Base-by-base conservation (phyloP, 2,797 vertebrate species). In the Falco peregrinus region DNA sequence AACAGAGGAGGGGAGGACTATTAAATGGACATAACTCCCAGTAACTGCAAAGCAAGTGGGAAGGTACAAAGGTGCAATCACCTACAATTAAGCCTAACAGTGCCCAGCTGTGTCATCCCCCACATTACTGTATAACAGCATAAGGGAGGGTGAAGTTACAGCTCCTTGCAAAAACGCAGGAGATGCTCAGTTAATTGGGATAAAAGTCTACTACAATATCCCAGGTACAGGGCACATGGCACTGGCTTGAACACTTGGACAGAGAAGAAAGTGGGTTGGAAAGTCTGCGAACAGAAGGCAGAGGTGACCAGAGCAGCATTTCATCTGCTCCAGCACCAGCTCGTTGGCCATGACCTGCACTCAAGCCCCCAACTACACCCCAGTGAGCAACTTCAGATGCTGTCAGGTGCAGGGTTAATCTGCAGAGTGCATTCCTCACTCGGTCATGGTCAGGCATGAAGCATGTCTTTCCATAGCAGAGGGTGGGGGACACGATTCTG, bases 331-430 rank as follows among this genome's bases (percentile, higher is more conserved):
- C 56, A 90, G 48, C 5, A 0, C 7, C 69, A 57, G 14, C 41
- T 75, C 2, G 0, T 8, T 2, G 3, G 45, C 78, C 26, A 0
- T 33, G 26, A 77, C n/a, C 39, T 56, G 67, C 57, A 41, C 53
- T 64, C 70, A 16, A 82, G 9, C 6, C 63, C 35, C 26, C 65
- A 51, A 13, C 20, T 25, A 29, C 21, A 63, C 13, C 24, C 60
- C 74, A 43, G 26, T 2, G 17, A 87, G 43, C 8, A 81, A 24
- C 12, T 2, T 43, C 11, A 24, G 77, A 54, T 3, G 3, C 57
- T 75, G 65, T 13, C 43, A 45, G 19, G 51, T 4, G 18, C 57
- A 70, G 60, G 16, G 29, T 54, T 68, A n/a, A 60, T 28, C 77
- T 76, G 45, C 45, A 64, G 65, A 24, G 16, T 18, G 2, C 3